Conservation (phyloP, 2,888 invertebrate species). For the Limnephilus lunatus region DNA sequence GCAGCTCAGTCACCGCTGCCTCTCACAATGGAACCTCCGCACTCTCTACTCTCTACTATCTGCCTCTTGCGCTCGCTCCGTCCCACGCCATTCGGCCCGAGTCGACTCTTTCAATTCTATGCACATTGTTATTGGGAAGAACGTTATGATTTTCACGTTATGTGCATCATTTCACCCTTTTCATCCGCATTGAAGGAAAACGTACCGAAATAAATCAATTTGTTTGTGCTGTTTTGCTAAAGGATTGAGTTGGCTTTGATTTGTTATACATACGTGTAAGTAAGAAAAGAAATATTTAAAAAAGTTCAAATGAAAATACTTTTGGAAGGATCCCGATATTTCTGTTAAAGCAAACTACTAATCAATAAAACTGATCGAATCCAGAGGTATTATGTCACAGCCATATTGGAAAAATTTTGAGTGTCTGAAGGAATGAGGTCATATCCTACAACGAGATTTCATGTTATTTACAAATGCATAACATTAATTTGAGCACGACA, state of each 20-base stretch:
- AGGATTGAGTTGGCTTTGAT: background rate
- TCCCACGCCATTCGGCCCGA: background rate
- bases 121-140: background rate
- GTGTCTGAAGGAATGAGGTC: too few species aligned
- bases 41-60: background rate
- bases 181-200: background rate
- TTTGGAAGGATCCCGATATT: too few species aligned
- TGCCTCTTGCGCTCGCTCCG: background rate
- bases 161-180: background rate
- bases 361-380: too few species aligned
- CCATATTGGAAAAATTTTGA: too few species aligned
- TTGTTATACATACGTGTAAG: background rate
- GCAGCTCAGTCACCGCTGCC: background rate
- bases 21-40: slow-evolving; percentile 13
- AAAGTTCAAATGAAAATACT: background rate
- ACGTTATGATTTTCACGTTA: background rate
- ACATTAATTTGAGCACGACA: too few species aligned
- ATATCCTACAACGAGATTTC: too few species aligned
- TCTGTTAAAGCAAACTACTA: too few species aligned
- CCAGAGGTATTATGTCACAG: background rate
- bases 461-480: too few species aligned
- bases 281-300: background rate
- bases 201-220: background rate
- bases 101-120: background rate
- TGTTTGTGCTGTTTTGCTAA: background rate